Conservation (phyloP, 2,888 invertebrate genomes). For the Zaprionus bogoriensis region DNA sequence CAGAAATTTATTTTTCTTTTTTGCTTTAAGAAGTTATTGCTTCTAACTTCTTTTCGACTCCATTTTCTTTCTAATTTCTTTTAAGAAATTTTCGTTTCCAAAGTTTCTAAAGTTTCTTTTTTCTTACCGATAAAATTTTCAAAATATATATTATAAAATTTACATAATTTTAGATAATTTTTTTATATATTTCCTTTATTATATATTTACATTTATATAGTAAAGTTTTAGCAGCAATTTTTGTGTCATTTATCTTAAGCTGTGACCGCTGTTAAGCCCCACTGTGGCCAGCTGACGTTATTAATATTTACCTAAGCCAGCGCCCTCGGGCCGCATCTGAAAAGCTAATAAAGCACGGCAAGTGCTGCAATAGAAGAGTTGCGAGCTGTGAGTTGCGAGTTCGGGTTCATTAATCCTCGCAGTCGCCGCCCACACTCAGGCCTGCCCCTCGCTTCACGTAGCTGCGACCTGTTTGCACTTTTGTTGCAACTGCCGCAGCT, state of each 20-base stretch:
- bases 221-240: no score
- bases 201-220: no score
- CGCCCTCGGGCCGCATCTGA: no score
- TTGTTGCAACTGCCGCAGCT: slow-evolving; percentile 32
- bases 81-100: not conserved
- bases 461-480: slow-evolving; percentile 46
- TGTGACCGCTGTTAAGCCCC: slow-evolving; percentile 22
- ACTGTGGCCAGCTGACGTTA: slow-evolving; percentile 37
- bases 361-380: not conserved
- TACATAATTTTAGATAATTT: no score
- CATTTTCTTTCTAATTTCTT: no score
- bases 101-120: not conserved
- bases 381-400: not conserved
- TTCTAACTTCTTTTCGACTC: no score
- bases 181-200: no score
- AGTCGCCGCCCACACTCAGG: not conserved
- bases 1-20: no score
- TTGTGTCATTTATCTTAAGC: no score
- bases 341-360: slow-evolving; percentile 70
- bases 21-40: no score
- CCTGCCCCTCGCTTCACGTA: not conserved
- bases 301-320: slow-evolving; percentile 74
- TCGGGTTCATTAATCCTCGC: slow-evolving; percentile 35
- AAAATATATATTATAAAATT: no score
- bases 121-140: no score